A percentile compares a stretch with the other conserved stretches of the same genome.
These are phyloP conservation scores for Marmota monax DNA, from an alignment of 2,113 vertebrate species.

Conservation along the genomic window DNA sequence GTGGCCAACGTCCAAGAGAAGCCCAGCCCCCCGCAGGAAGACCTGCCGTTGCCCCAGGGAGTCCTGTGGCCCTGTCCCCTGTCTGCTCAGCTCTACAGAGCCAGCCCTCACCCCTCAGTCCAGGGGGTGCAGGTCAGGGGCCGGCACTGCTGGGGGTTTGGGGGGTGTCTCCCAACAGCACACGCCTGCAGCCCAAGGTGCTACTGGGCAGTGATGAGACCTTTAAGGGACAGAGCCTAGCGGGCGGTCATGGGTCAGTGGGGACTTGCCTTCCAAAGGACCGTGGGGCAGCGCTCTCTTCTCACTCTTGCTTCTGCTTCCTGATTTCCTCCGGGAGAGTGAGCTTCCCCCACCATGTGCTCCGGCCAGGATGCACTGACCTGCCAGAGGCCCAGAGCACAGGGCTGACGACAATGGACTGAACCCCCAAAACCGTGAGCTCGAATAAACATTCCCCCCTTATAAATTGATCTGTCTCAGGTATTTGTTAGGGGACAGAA, in stretches of 20 bases:
- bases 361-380: neutral
- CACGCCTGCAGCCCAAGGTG: neutral
- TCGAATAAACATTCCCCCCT: neutral
- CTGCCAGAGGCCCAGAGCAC: neutral
- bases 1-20: rapidly evolving
- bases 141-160: neutral
- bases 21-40: neutral
- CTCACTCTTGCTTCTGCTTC: neutral
- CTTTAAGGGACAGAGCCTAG: neutral
- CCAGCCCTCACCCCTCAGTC: neutral
- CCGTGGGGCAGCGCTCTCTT: neutral
- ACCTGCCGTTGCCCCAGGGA: rapidly evolving
- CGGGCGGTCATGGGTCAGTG: neutral
- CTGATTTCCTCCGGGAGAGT: neutral
- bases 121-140: neutral
- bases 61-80: too few species aligned
- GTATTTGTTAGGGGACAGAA: neutral
- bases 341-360: neutral
- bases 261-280: neutral
- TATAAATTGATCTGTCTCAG: neutral
- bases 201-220: too few species aligned
- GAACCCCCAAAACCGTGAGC: neutral
- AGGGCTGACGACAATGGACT: neutral
- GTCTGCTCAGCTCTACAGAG: neutral
- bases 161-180: neutral